These are phyloP conservation scores for Drosophila pectinifera DNA, from an alignment of 1,140 invertebrate genomes.

Conservation along the genomic window DNA sequence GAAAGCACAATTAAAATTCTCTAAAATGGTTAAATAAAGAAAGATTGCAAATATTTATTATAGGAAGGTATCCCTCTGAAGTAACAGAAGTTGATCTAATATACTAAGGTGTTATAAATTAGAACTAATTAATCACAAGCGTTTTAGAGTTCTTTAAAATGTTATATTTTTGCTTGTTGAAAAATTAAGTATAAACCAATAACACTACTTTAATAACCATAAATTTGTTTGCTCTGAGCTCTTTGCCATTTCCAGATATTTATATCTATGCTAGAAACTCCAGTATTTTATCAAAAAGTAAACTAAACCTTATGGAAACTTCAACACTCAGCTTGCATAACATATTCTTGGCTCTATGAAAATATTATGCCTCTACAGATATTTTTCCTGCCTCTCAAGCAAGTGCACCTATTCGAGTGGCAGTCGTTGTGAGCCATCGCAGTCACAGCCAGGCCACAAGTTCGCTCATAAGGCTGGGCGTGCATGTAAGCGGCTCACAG, in stretches of 20 bases:
- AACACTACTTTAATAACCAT: not conserved
- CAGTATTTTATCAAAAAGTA: not conserved
- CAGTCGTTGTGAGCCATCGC: constrained; percentile 13
- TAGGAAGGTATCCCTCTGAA: too few species aligned
- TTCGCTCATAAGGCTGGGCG: constrained; percentile 43
- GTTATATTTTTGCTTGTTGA: too few species aligned
- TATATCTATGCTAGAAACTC: too few species aligned
- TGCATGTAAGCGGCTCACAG: constrained; percentile 49
- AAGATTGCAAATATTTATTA: too few species aligned
- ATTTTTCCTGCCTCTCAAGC: not conserved
- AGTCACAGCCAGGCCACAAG: constrained; percentile 15
- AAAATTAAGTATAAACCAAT: not conserved
- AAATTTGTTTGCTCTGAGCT: not conserved
- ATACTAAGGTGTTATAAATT: not conserved
- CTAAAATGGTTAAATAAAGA: too few species aligned
- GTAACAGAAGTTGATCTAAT: too few species aligned
- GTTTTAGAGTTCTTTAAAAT: not conserved
- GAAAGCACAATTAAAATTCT: too few species aligned
- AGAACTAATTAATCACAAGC: not conserved
- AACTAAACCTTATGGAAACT: not conserved
- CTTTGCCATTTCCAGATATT: too few species aligned
- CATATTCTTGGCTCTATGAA: not conserved
- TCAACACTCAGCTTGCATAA: not conserved
- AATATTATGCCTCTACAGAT: not conserved
- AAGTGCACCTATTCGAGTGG: constrained; percentile 27